Percentiles rank a stretch among this genome's conserved stretches.
These are phyloP conservation scores for Leptinotarsa haldemani DNA, from an alignment of 2,888 invertebrate species.

Conservation along the genomic window DNA sequence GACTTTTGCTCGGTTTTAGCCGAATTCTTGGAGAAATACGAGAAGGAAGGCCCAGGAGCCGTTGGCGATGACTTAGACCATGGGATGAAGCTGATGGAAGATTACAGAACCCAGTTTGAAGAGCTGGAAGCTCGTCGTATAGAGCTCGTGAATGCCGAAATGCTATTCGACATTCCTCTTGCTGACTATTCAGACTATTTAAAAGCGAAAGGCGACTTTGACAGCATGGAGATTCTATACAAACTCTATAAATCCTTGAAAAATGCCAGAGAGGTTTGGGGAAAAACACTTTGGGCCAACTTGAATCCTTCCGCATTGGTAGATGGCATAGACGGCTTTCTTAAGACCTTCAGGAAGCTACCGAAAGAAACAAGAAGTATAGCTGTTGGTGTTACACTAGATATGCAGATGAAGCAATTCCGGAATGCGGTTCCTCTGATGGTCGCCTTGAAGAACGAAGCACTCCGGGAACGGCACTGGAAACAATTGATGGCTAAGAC, in stretches of 20 bases:
- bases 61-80: slow-evolving; percentile 81
- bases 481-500: slow-evolving; percentile 88
- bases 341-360: slow-evolving; percentile 82
- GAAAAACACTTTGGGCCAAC: slow-evolving; percentile 88
- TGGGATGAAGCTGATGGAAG: slow-evolving; percentile 76
- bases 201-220: slow-evolving; percentile 73
- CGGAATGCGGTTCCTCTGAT: slow-evolving; percentile 88
- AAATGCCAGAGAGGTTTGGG: slow-evolving; percentile 82
- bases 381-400: slow-evolving; percentile 76
- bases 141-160: slow-evolving; percentile 79
- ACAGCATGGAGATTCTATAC: slow-evolving; percentile 78
- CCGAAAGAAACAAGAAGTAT: slow-evolving; percentile 73
- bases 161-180: slow-evolving; percentile 87
- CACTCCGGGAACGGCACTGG: slow-evolving; percentile 92
- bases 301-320: slow-evolving; percentile 84
- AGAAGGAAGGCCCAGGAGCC: slow-evolving; percentile 81
- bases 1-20: slow-evolving; percentile 73
- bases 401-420: slow-evolving; percentile 89
- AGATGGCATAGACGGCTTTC: slow-evolving; percentile 87
- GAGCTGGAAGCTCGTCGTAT: slow-evolving; percentile 75
- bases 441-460: slow-evolving; percentile 91
- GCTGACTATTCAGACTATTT: slow-evolving; percentile 84
- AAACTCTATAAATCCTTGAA: slow-evolving; percentile 83
- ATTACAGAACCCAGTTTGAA: slow-evolving; percentile 75
- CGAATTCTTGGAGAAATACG: slow-evolving; percentile 80